Evolutionary conservation across 2,888 invertebrate genomes (phyloP).

Genomic region (Eulithis testata): DNA sequence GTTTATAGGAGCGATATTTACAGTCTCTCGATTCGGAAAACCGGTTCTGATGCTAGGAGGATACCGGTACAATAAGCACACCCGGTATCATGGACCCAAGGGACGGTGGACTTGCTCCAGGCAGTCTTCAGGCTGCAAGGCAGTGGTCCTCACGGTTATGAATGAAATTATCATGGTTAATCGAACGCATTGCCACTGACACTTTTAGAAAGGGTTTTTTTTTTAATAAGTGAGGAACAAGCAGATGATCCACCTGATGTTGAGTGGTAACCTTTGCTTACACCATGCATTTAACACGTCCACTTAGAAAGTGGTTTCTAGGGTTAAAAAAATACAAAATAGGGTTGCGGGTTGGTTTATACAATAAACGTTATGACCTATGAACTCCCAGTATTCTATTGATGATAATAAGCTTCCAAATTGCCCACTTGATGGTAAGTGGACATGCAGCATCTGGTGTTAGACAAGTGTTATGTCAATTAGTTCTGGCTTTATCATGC

Average conservation of each 20-base stretch:
- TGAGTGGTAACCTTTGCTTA: no score
- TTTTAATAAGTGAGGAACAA: no score
- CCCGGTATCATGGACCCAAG: constrained; percentile 38
- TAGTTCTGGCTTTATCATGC: no score
- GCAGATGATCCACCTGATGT: no score
- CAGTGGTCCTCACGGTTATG: constrained; percentile 4
- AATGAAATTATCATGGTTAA: constrained; percentile 15
- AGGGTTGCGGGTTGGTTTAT: not conserved
- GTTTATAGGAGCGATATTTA: constrained; percentile 21
- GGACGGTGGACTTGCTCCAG: constrained; percentile 43
- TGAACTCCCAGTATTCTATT: no score
- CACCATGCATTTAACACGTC: no score
- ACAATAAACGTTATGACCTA: not conserved
- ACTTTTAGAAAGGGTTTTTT: not conserved
- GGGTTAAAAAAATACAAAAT: not conserved
- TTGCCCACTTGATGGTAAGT: no score
- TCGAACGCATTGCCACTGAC: constrained; percentile 16
- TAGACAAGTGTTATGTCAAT: no score
- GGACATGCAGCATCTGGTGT: no score
- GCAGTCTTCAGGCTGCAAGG: constrained; percentile 22
- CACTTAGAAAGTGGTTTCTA: no score
- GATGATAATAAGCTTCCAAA: no score
- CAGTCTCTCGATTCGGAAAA: constrained; percentile 35
- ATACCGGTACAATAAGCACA: constrained; percentile 41
- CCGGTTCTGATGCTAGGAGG: constrained; percentile 40